Evolutionary conservation across 2,113 vertebrate species (phyloP).

Genomic region (Nerophis ophidion): DNA sequence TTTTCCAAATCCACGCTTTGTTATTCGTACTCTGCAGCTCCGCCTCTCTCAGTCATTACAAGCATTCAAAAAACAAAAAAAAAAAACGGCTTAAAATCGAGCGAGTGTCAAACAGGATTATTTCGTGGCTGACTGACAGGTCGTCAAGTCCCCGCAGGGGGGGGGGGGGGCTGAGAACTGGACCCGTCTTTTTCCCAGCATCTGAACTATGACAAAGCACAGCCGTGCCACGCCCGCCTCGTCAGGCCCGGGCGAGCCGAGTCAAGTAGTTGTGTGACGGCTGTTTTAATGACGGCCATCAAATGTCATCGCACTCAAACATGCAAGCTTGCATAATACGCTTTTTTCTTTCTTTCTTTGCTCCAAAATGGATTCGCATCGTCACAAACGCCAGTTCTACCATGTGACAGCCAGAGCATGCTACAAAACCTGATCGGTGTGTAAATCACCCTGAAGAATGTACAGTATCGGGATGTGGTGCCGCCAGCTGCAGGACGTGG

Average conservation of each 20-base stretch:
- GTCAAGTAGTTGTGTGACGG: not conserved
- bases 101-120: conserved; percentile 1
- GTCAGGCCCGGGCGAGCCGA: not conserved
- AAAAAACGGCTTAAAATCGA: not conserved
- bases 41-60: conserved; percentile 11
- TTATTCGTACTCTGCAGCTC: conserved; percentile 1
- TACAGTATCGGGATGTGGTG: not conserved
- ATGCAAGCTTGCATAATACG: not conserved
- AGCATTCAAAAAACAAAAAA: conserved; percentile 3
- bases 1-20: not conserved
- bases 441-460: not conserved
- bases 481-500: not conserved
- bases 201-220: conserved; percentile 17
- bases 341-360: too few relatives aligned
- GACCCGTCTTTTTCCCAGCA: conserved; percentile 5
- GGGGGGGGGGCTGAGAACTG: not conserved
- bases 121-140: conserved; percentile 18
- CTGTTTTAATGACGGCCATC: not conserved
- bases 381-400: too few relatives aligned
- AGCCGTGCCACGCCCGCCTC: not conserved
- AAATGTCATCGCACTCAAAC: not conserved
- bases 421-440: conserved; percentile 1
- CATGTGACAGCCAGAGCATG: not conserved
- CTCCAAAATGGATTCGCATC: too few relatives aligned
- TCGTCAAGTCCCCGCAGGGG: not conserved